Evolutionary conservation across 1,140 invertebrate genomes (phyloP), one percentile per base, ranked within the genome.

Genomic region (Oedothorax gibbosus): DNA sequence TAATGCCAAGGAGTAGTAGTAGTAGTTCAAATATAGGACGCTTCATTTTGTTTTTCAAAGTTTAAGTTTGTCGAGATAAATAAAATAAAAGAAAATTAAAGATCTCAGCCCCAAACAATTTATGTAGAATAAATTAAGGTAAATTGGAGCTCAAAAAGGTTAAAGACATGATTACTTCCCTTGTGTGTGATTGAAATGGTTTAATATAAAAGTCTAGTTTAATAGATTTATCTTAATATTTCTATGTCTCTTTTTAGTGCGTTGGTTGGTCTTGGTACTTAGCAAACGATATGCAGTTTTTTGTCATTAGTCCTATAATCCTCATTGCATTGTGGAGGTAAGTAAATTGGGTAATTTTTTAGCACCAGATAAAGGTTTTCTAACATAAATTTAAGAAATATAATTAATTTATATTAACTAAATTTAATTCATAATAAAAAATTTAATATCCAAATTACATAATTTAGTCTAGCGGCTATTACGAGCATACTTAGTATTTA

Each of bases 201-300:
- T 35, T 35, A 5, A 35, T 35, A 35, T 35, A 35, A 35, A 35
- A 5, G 35, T 2, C 2, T 35, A 2, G 35, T 35, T 35, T 35
- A 5, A 35, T 35, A 35, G 35, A 5, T 35, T 35, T 2, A 35
- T 35, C 35, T 35, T 35, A 35, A 35, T 35, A 35, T 49, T 2
- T 50, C 12, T 35, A n/a, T 35, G 51, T 14, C n/a, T 60, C 11
- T 35, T 35, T 76, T 62, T 49, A 76, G 72, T 76, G 72, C 21
- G 49, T 76, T n/a, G 21, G 35, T 50, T 71, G 68, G 68, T 8
- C 68, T 53, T 71, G 68, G 68, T 71, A 71, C 35, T 53, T 71
- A 15, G 68, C 68, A 51, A 71, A 71, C 18, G 68, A 71, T 53
- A 71, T 71, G 68, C 68, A 71, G 49, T 15, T 18, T 21, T 68